Conservation (phyloP, 2,888 invertebrate genomes). For the Xestobium rufovillosum region DNA sequence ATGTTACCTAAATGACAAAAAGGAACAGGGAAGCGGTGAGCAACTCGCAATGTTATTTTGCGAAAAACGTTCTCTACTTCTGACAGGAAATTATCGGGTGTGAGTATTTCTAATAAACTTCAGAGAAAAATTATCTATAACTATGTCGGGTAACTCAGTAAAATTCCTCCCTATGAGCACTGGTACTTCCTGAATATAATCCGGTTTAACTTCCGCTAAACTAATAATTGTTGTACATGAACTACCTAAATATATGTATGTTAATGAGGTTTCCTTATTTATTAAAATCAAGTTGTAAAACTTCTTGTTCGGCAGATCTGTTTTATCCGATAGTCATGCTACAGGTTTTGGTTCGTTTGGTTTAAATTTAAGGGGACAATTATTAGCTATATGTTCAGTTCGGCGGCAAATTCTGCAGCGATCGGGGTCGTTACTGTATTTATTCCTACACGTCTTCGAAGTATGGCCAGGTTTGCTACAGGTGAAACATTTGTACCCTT, state of each 20-base stretch:
- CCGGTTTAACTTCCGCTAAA: constrained; percentile 13
- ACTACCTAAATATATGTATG: constrained; percentile 21
- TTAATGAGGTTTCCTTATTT: constrained; percentile 16
- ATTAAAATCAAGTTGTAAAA: constrained; percentile 13
- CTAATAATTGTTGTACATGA: constrained; percentile 18
- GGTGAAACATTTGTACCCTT: too few species aligned
- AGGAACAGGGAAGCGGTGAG: constrained; percentile 7
- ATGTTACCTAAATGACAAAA: constrained; percentile 16
- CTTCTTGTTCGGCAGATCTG: constrained; percentile 12
- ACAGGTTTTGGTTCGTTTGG: too few species aligned
- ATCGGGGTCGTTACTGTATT: too few species aligned
- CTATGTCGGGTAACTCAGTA: background rate
- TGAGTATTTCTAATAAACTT: too few species aligned
- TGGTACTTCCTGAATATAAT: constrained; percentile 14
- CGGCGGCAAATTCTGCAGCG: too few species aligned
- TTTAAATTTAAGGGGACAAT: too few species aligned
- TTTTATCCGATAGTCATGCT: too few species aligned
- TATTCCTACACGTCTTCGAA: too few species aligned
- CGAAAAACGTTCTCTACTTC: background rate
- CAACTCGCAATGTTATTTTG: background rate
- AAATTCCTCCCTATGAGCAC: constrained; percentile 3
- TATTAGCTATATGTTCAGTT: too few species aligned
- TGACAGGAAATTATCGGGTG: background rate
- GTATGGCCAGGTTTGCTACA: too few species aligned
- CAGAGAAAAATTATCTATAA: constrained; percentile 12